These are phyloP conservation scores for Rafetus swinhoei DNA, from an alignment of 2,113 vertebrate genomes.

Conservation along the genomic window DNA sequence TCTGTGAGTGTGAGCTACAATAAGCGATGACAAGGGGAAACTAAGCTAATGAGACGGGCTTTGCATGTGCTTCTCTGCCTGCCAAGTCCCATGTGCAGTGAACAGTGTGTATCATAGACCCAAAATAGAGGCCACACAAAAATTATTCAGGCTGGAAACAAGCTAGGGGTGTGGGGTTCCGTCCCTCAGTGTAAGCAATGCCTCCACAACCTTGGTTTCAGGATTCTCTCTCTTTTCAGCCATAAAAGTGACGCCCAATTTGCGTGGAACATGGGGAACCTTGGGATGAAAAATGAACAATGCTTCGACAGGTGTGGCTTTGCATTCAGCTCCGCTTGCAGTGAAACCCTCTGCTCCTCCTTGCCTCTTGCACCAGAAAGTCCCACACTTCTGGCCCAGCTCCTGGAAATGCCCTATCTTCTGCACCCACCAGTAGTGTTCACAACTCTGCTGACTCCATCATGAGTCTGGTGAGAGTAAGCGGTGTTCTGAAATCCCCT, in stretches of 20 bases:
- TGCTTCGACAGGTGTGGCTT: background rate
- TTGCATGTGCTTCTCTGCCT: background rate
- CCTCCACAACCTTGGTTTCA: background rate
- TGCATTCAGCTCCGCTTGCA: background rate
- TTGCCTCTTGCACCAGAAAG: background rate
- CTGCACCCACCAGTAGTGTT: background rate
- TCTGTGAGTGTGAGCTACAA: background rate
- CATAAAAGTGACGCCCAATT: background rate
- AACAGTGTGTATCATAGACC: background rate
- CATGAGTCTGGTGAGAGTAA: background rate
- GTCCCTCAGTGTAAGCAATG: background rate
- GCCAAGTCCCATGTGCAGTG: background rate
- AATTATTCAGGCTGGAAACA: background rate
- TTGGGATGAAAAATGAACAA: background rate
- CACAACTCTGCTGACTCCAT: background rate
- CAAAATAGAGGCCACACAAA: background rate
- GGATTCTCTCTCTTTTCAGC: background rate
- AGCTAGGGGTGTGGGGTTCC: background rate
- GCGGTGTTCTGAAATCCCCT: background rate
- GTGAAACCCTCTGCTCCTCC: background rate
- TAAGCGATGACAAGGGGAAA: background rate
- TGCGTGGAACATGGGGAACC: background rate
- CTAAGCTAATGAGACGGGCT: background rate
- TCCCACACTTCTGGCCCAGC: background rate
- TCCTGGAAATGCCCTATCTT: background rate